Base-by-base conservation (phyloP, 1,140 invertebrate species). In the Sminthurinus signatus region DNA sequence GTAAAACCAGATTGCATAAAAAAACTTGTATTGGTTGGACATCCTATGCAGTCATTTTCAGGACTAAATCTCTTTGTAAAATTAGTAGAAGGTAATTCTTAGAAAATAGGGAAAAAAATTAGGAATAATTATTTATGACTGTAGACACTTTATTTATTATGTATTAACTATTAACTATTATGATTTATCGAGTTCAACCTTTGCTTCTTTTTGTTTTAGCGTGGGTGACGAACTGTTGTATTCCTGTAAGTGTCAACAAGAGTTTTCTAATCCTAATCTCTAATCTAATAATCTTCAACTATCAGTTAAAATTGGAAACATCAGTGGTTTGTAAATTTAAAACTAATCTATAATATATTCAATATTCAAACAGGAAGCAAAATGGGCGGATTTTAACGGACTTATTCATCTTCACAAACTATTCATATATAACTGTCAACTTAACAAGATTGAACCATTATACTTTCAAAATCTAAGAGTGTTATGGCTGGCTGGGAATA, bases 21-120 rank as follows among this genome's bases (percentile, higher is more conserved):
- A 39, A 65, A 65, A 60, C 32, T 69, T n/a, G 58, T 64, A 17
- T 36, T 69, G 25, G 54, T 69, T 52, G 67, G 63, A 2, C 62
- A 69, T 60, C 67, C 67, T 1, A 32, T 69, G 1, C 29, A 36
- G 10, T 48, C 51, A 14, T 62, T 65, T 50, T 21, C 31, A 10
- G 67, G 67, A 21, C 28, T 69, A 1, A 65, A 65, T 48, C 23
- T 28, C n/a, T 69, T 69, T 44, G 39, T 32, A n/a, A 62, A 51
- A 43, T 39, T 69, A 12, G 23, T 44, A 1, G 67, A 69, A 52
- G n/a, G n/a, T n/a, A n/a, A n/a, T n/a, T n/a, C n/a, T n/a, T n/a
- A n/a, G n/a, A n/a, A n/a, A n/a, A n/a, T n/a, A n/a, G n/a, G n/a
- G n/a, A n/a, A n/a, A n/a, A n/a, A n/a, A n/a, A n/a, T n/a, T n/a